A percentile compares a stretch with the other conserved stretches of the same genome.
Evolutionary conservation across 2,888 invertebrate species (phyloP).

Genomic region (Lasioglossum marginatum): DNA sequence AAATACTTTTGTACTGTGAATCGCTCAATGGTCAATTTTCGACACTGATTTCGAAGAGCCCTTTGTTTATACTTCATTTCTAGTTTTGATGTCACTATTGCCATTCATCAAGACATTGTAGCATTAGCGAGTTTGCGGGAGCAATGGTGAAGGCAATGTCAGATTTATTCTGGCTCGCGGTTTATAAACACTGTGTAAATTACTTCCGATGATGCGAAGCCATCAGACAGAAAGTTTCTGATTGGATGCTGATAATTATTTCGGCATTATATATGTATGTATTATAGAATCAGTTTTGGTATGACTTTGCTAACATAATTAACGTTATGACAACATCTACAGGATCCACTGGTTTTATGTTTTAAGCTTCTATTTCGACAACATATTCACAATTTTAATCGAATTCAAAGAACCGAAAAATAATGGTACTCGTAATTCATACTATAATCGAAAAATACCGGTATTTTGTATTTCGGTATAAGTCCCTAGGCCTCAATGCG

Average conservation of each 20-base stretch:
- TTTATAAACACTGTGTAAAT: background rate
- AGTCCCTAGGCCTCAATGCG: background rate
- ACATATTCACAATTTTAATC: background rate
- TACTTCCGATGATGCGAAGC: background rate
- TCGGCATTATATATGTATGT: background rate
- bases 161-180: background rate
- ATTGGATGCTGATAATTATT: background rate
- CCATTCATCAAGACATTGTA: background rate
- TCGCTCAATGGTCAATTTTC: background rate
- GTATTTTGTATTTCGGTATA: background rate
- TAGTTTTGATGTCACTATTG: background rate
- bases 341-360: background rate
- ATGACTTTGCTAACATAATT: background rate
- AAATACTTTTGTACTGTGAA: background rate
- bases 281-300: background rate
- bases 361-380: background rate
- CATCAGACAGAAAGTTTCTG: background rate
- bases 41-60: background rate
- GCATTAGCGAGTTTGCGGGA: background rate
- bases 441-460: background rate
- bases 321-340: background rate
- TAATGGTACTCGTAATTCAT: background rate
- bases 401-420: background rate
- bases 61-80: background rate
- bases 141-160: background rate